Base-by-base conservation (phyloP, 2,113 vertebrate genomes). In the Bothrops jararaca region DNA sequence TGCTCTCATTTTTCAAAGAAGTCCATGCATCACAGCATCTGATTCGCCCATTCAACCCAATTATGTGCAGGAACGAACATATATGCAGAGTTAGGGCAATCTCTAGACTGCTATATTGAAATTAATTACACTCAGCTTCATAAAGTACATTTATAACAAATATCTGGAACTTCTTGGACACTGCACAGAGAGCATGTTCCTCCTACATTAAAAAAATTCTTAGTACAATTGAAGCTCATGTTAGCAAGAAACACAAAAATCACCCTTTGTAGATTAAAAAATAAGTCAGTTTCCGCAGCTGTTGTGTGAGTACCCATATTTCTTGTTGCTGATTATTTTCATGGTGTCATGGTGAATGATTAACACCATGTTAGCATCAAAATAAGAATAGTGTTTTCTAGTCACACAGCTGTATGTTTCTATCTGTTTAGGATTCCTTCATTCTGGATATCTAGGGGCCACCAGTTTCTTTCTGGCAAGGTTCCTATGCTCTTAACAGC, bases 291-390 rank as follows among this genome's bases (percentile, higher is more conserved):
- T 93, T 91, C 56, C 0, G 12, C 95, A 96, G 96, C 95, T 97
- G 96, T 95, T 94, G 13, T 11, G 39, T 85, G 86, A 95, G 80
- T 89, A 1, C 0, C 6, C 91, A 89, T 94, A 53, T 92, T 50
- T 93, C 69, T 90, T 93, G 92, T 88, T 90, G 93, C 91, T 64
- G 45, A 89, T 86, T 18, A 29, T 96, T 95, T 96, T 96, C 95
- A 64, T 96, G 96, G 95, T 96, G 95, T 93, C 94, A 93, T 58
- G 85, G 58, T 90, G 91, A 94, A 95, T 94, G 52, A 92, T 96
- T 94, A 64, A 52, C 60, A 39, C 58, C 52, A 15, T 22, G 26
- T 18, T 90, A 11, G 50, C 85, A 48, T 85, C 93, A 91, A 91
- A 85, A 93, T 95, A 93, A 95, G 96, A 95, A 96, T 93, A 92